These are phyloP conservation scores for Ptychobarbus kaznakovi DNA, from an alignment of 2,797 vertebrate genomes.

Conservation along the genomic window DNA sequence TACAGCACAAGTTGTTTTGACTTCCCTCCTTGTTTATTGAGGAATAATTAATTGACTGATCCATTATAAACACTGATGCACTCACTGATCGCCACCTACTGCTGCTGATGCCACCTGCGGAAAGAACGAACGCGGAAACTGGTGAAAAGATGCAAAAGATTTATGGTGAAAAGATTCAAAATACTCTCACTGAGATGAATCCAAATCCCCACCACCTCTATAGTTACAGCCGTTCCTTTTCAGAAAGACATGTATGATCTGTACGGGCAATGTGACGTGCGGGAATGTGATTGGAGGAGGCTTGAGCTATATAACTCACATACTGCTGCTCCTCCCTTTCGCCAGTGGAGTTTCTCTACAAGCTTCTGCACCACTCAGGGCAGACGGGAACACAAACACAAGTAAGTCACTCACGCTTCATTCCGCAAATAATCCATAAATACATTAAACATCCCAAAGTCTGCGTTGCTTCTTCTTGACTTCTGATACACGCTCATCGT, in stretches of 20 bases:
- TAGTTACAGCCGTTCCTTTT: not conserved
- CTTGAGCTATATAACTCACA: slow-evolving; percentile 76
- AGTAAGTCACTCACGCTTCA: slow-evolving; percentile 74
- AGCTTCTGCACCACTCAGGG: slow-evolving; percentile 86
- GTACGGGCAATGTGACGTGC: slow-evolving; percentile 74
- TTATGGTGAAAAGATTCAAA: not conserved
- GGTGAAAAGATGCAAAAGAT: not conserved
- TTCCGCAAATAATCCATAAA: not conserved
- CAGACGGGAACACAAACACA: slow-evolving; percentile 83
- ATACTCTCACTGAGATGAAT: not conserved
- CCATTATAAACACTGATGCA: no score
- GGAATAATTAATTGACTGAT: not conserved
- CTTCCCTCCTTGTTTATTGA: not conserved
- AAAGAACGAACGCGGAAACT: not conserved
- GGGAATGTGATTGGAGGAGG: slow-evolving; percentile 75
- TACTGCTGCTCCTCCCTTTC: slow-evolving; percentile 76
- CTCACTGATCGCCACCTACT: not conserved
- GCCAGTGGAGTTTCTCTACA: slow-evolving; percentile 85
- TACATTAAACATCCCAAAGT: not conserved
- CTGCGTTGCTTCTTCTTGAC: not conserved
- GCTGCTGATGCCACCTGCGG: not conserved
- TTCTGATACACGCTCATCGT: not conserved
- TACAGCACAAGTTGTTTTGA: not conserved
- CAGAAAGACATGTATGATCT: slow-evolving; percentile 24
- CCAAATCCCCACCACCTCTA: not conserved